Conservation (phyloP, 2,113 vertebrate species). For the Euleptes europaea region DNA sequence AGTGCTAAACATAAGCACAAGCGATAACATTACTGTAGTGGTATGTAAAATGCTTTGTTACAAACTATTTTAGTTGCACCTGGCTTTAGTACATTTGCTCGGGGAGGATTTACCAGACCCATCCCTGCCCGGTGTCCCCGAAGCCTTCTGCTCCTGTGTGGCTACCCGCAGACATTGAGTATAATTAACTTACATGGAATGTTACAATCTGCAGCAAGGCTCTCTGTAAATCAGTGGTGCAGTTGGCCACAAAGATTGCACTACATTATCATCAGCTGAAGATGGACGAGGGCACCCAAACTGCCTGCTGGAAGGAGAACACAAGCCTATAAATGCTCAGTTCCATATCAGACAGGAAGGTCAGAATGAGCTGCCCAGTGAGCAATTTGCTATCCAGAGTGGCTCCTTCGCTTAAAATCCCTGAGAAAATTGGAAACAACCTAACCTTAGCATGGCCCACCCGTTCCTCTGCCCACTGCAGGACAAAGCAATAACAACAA, state of each 20-base stretch:
- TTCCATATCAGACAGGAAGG: neutral
- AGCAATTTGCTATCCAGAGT: neutral
- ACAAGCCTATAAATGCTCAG: neutral
- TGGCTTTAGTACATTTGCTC: constrained; percentile 1
- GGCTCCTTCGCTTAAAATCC: neutral
- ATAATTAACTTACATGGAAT: constrained; percentile 39
- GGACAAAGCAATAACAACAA: no score
- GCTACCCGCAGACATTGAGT: constrained; percentile 25
- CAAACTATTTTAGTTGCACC: constrained; percentile 1
- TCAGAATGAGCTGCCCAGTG: no score
- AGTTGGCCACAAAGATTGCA: neutral
- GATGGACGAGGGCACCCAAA: neutral
- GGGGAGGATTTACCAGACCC: neutral
- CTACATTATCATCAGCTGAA: neutral
- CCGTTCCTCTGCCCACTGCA: no score
- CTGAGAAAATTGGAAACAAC: neutral
- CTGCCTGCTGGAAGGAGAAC: neutral
- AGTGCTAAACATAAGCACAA: neutral
- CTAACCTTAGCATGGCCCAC: no score
- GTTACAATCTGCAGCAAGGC: neutral
- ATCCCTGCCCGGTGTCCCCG: neutral
- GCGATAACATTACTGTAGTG: neutral
- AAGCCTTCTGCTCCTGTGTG: constrained; percentile 9
- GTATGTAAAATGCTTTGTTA: neutral
- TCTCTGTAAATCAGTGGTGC: constrained; percentile 2